These are phyloP conservation scores for Ips typographus DNA, from an alignment of 1,140 invertebrate genomes.

Conservation along the genomic window DNA sequence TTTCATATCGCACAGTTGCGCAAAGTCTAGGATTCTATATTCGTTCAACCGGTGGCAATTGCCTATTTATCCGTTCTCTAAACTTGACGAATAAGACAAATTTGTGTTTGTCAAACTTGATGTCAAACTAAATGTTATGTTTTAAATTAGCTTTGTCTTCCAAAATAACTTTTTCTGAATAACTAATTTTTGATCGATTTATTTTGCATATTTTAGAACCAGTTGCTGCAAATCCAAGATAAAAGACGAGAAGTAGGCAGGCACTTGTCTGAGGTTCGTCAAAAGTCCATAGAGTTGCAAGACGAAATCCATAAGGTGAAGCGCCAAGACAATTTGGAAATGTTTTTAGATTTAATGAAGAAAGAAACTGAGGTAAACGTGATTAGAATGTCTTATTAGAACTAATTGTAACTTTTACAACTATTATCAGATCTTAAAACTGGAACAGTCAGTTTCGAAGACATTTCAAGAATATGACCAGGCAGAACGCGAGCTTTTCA, in stretches of 20 bases:
- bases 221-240: constrained; percentile 45
- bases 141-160: too few species aligned
- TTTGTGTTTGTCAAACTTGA: too few species aligned
- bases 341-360: constrained; percentile 47
- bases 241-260: constrained; percentile 45
- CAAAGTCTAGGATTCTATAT: too few species aligned
- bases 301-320: constrained; percentile 49
- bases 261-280: constrained; percentile 42
- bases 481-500: constrained; percentile 65
- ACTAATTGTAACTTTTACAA: too few species aligned
- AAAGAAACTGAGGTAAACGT: constrained; percentile 49
- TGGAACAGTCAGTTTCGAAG: constrained; percentile 42
- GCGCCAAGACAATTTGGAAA: constrained; percentile 45
- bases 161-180: too few species aligned
- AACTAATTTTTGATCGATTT: too few species aligned
- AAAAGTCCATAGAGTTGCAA: constrained; percentile 47
- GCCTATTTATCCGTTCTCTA: too few species aligned
- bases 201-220: constrained; percentile 45
- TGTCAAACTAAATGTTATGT: too few species aligned
- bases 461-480: constrained; percentile 51
- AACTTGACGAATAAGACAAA: too few species aligned
- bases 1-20: too few species aligned
- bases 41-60: too few species aligned
- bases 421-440: constrained; percentile 42
- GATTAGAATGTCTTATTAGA: neutral